Base-by-base conservation (phyloP, 2,797 vertebrate species). In the Brachyalestes nurse region DNA sequence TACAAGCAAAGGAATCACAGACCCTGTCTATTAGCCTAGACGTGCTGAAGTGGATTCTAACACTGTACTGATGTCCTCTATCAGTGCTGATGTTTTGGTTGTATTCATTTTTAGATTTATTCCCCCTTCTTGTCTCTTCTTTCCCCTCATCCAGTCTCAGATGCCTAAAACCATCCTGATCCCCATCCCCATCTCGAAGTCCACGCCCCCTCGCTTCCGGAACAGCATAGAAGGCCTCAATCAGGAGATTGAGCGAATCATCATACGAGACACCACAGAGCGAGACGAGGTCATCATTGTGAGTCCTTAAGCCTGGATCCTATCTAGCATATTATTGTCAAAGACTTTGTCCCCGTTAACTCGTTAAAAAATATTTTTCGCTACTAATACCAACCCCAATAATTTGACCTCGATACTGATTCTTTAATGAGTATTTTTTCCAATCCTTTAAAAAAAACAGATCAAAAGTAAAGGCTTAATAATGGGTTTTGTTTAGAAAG, bases 211-310 rank as follows among this genome's bases (percentile, higher is more conserved):
- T 0, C 95, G 97, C 66, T 98, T 99, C 91, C 95, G 97, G 72
- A 99, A 99, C 93, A 99, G 98, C 1, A 95, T 99, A 58, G 98
- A 99, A 90, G 97, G 98, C 55, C 91, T 99, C 82, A 99, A 99
- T 93, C 98, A 99, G 88, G 98, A 99, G 93, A 98, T 99, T 53
- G 98, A 99, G 80, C 94, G 94, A 84, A 99, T 99, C 90, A 99
- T 98, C 88, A 99, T 99, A 93, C 95, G 97, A 58, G 97, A 99
- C 93, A 96, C 97, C 0, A 96, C 96, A 1, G 97, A 98, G 83
- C 97, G 97, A 85, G 97, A 99, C 5, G 97, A 97, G 75, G 94
- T 96, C 83, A 96, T 99, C 51, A 87, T 97, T 83, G 98, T 99
- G 93, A 96, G 97, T 96, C 80, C 7, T 17, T 34, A 65, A 25